Evolutionary conservation across 2,888 invertebrate genomes (phyloP).

Genomic region (Laspeyria flexula): DNA sequence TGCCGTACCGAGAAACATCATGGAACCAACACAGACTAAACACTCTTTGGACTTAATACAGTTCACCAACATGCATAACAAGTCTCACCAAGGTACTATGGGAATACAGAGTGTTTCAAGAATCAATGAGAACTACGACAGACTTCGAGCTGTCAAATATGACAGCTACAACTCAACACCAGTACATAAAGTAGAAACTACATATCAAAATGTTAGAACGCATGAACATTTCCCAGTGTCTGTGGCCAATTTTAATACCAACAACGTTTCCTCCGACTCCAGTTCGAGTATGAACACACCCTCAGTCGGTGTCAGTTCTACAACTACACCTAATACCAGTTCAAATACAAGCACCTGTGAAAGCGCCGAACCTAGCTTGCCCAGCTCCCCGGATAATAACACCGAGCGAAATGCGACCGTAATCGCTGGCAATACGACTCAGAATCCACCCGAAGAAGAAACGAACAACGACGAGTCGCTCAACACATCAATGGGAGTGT

Average conservation of each 20-base stretch:
- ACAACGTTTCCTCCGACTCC: slow-evolving; percentile 87
- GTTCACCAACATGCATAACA: slow-evolving; percentile 64
- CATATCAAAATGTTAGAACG: slow-evolving; percentile 69
- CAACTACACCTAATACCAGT: slow-evolving; percentile 89
- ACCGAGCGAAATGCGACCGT: slow-evolving; percentile 47
- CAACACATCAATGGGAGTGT: slow-evolving; percentile 73
- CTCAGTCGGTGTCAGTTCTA: slow-evolving; percentile 86
- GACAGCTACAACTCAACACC: slow-evolving; percentile 66
- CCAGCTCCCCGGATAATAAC: slow-evolving; percentile 86
- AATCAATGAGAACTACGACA: slow-evolving; percentile 67
- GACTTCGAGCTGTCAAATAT: slow-evolving; percentile 62
- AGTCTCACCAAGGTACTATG: slow-evolving; percentile 54
- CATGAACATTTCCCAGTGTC: slow-evolving; percentile 67
- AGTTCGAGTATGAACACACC: slow-evolving; percentile 89
- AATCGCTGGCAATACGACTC: slow-evolving; percentile 41
- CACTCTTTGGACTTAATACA: slow-evolving; percentile 73
- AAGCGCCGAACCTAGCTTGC: slow-evolving; percentile 91
- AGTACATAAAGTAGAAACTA: slow-evolving; percentile 64
- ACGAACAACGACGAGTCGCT: slow-evolving; percentile 62
- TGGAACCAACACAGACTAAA: slow-evolving; percentile 68
- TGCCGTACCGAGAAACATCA: slow-evolving; percentile 61
- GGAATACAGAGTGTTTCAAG: slow-evolving; percentile 66
- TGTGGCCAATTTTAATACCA: slow-evolving; percentile 63
- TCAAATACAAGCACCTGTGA: slow-evolving; percentile 90
- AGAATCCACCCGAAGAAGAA: slow-evolving; percentile 52